Base-by-base conservation (phyloP, 2,888 invertebrate species). In the Drosophila ezoana region DNA sequence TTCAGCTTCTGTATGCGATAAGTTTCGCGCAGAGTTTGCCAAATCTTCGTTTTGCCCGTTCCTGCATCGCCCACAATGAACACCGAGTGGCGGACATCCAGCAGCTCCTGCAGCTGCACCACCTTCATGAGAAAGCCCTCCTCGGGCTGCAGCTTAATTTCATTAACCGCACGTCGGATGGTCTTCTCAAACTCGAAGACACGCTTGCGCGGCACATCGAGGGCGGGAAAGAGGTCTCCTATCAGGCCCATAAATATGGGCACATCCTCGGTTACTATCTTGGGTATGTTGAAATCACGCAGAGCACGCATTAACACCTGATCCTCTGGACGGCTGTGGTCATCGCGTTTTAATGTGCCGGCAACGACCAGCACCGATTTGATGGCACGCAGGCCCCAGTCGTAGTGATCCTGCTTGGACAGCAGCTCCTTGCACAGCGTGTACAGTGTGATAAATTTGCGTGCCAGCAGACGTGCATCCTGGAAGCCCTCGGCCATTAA, bases 341-440 rank as follows among this genome's bases (percentile, higher is more conserved):
- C 97, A 58, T 95, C 94, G 79, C 97, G 93, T 94, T 98, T 98
- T 48, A 98, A 93, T 32, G 98, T 96, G 45, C 98, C 99, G 61
- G 98, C 98, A 4, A 98, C 98, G 0, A 98, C 98, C 53, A 99
- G 93, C 20, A 99, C 98, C 53, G 98, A 98, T 91, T 99, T 99
- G 88, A 99, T 98, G 49, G 98, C 98, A 78, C 99, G 93, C 60
- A 99, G 93, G n/a, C 99, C 99, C 98, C 98, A 98, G 93, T 99
- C 99, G 90, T 99, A 99, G 92, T 99, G 99, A 92, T 99, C 98
- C 92, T 98, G 97, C 91, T 98, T 98, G 47, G 98, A 98, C 10
- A 98, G 93, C 76, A 98, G 93, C 92, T 98, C 98, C 79, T 95
- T 95, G 91, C 98, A 99, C 72, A 99, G 93, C 6, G 96, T 97